Conservation (phyloP, 2,888 invertebrate genomes). For the Aleiodes alternator region DNA sequence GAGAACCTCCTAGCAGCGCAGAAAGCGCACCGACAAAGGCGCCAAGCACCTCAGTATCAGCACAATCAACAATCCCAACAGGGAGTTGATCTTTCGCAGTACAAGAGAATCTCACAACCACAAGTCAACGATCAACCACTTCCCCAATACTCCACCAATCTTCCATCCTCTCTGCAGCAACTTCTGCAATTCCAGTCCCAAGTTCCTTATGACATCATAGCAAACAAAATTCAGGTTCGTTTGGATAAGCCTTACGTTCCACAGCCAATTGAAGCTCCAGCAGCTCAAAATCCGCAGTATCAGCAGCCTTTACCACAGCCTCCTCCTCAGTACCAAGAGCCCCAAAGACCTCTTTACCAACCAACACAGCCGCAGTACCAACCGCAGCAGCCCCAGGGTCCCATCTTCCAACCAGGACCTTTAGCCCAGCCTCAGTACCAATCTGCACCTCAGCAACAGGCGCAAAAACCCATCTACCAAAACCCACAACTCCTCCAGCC, state of each 20-base stretch:
- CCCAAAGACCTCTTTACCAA: constrained; percentile 1
- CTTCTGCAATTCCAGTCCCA: constrained; percentile 58
- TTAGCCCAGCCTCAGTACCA: constrained; percentile 25
- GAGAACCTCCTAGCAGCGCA: constrained; percentile 60
- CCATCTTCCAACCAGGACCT: background rate
- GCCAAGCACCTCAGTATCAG: constrained; percentile 55
- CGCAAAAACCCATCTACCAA: constrained; percentile 47
- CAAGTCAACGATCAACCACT: constrained; percentile 35
- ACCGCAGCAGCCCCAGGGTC: constrained; percentile 47
- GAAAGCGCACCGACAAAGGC: constrained; percentile 49
- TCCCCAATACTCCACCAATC: constrained; percentile 57
- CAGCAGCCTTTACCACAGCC: constrained; percentile 30
- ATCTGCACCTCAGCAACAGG: constrained; percentile 42
- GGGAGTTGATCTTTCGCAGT: constrained; percentile 51
- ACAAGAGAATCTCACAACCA: constrained; percentile 58
- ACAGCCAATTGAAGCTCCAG: constrained; percentile 53
- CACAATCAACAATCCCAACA: constrained; percentile 46
- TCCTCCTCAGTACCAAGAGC: constrained; percentile 1
- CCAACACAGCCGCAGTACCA: constrained; percentile 33
- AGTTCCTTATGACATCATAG: constrained; percentile 65
- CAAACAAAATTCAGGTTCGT: constrained; percentile 66
- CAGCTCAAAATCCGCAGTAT: constrained; percentile 10
- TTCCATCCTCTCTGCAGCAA: constrained; percentile 56
- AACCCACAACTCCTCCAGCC: constrained; percentile 46
- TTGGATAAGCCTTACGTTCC: constrained; percentile 71